Evolutionary conservation across 2,888 invertebrate species (phyloP).

Genomic region (Hipparchia semele): DNA sequence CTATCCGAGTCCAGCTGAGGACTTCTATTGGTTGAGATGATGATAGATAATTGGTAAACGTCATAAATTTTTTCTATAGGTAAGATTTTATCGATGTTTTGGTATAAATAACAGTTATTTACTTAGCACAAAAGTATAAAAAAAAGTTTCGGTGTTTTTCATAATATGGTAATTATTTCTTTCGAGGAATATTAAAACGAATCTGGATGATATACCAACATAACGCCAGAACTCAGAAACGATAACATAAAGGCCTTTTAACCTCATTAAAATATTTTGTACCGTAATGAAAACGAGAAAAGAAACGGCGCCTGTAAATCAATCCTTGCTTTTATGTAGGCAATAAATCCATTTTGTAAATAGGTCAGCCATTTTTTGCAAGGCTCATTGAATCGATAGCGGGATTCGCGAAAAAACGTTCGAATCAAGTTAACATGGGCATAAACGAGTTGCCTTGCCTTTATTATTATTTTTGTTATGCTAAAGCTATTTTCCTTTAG

Average conservation of each 20-base stretch:
- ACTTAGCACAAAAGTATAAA: neutral
- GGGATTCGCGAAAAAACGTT: constrained; percentile 17
- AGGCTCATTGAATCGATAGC: constrained; percentile 10
- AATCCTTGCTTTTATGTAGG: constrained; percentile 51
- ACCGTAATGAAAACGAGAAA: constrained; percentile 47
- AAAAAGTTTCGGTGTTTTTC: neutral
- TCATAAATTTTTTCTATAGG: neutral
- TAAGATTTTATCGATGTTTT: neutral
- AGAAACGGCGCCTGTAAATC: constrained; percentile 52
- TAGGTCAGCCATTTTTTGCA: constrained; percentile 45
- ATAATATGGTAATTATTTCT: neutral
- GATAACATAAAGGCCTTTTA: constrained; percentile 45
- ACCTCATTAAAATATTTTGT: constrained; percentile 48
- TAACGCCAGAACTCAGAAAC: constrained; percentile 19
- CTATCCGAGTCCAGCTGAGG: no score
- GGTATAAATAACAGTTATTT: no score
- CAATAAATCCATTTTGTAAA: constrained; percentile 56
- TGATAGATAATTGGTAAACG: no score
- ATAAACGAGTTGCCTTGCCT: constrained; percentile 16
- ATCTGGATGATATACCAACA: constrained; percentile 14
- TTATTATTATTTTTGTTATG: constrained; percentile 2
- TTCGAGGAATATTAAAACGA: constrained; percentile 17
- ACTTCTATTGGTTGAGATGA: no score
- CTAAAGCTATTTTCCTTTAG: constrained; percentile 1
- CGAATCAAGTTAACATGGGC: constrained; percentile 18